Conservation (phyloP, 2,113 vertebrate genomes). For the Pelvicachromis taeniatus region DNA sequence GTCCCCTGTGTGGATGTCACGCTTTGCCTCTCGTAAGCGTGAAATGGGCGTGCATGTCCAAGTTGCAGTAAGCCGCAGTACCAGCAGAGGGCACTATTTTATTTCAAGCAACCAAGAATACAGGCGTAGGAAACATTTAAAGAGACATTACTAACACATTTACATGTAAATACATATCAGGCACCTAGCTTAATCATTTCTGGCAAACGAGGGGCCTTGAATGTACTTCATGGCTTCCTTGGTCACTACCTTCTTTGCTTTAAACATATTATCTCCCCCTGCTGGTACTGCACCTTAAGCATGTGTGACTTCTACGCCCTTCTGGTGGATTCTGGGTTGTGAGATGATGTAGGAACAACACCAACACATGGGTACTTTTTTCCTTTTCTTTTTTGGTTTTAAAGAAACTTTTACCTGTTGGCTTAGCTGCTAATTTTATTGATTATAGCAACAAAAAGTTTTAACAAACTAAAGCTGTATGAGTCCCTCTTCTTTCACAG, state of each 20-base stretch:
- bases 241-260: background rate
- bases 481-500: background rate
- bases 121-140: background rate
- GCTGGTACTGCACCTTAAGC: background rate
- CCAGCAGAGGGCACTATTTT: background rate
- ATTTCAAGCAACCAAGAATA: background rate
- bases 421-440: background rate
- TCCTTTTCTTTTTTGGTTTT: background rate
- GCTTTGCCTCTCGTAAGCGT: fast-evolving
- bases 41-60: background rate
- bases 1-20: background rate
- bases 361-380: background rate
- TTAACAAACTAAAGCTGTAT: background rate
- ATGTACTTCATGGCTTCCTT: background rate
- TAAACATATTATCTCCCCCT: background rate
- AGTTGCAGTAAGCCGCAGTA: background rate
- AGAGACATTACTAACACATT: background rate
- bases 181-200: background rate
- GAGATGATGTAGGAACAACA: background rate
- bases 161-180: background rate
- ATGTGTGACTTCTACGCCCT: background rate
- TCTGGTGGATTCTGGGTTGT: background rate
- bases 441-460: background rate
- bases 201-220: background rate
- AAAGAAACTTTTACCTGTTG: background rate